phyloP scores from a whole-genome alignment of 2,888 invertebrate genomes.

The Xestia rhomboidea region DNA sequence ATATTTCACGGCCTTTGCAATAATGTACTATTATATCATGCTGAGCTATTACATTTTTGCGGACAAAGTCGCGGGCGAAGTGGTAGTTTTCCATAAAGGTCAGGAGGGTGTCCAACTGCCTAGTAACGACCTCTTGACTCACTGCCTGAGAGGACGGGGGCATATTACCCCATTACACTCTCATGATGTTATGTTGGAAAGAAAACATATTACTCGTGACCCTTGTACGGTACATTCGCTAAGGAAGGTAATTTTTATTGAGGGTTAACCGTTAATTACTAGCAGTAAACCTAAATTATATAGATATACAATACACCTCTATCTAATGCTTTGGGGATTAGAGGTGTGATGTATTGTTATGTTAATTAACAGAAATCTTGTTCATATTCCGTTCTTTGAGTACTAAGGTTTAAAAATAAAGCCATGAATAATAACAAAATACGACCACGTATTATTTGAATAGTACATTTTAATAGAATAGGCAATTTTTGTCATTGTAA shows the following conservation, averaged over 20 bases:
- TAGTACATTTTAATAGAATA: background rate
- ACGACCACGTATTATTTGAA: background rate
- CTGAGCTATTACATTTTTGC: too few relatives aligned
- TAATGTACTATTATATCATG: too few relatives aligned
- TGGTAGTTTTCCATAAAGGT: constrained; percentile 24
- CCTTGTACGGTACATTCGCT: background rate
- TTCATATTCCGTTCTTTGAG: background rate
- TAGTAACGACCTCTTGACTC: constrained; percentile 45
- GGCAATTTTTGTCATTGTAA: background rate
- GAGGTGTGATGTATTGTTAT: background rate
- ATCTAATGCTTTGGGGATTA: background rate
- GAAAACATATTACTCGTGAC: constrained; percentile 41
- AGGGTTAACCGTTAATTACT: background rate
- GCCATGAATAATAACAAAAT: background rate
- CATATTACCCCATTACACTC: constrained; percentile 31
- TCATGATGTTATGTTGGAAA: constrained; percentile 26
- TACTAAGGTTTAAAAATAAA: too few relatives aligned
- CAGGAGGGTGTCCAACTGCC: constrained; percentile 12
- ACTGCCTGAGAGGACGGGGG: constrained; percentile 29
- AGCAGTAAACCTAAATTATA: background rate
- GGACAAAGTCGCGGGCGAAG: too few relatives aligned
- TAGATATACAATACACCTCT: background rate
- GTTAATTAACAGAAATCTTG: background rate
- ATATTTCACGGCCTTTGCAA: too few relatives aligned
- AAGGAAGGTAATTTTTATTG: constrained; percentile 18